Evolutionary conservation across 2,113 vertebrate species (phyloP).

Genomic region (Chitala chitala): DNA sequence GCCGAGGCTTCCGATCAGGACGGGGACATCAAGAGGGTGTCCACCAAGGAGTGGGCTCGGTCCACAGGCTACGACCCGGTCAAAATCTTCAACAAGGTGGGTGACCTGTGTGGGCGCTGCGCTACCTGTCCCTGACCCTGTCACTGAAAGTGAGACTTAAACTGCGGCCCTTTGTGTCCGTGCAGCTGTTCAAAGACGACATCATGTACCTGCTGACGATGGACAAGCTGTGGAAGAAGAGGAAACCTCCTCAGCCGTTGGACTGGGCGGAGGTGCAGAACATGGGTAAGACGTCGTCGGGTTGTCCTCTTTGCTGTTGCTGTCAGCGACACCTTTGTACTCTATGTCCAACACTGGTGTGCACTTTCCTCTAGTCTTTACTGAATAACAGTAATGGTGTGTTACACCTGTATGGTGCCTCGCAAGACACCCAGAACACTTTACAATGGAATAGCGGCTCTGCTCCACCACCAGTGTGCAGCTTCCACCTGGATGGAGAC

Average conservation of each 20-base stretch:
- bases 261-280: conserved; percentile 84
- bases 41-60: conserved; percentile 93
- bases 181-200: conserved; percentile 95
- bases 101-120: neutral
- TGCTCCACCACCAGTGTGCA: too few relatives aligned
- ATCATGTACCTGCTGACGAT: conserved; percentile 92
- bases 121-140: neutral
- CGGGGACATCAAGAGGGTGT: conserved; percentile 89
- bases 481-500: too few relatives aligned
- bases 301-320: too few relatives aligned
- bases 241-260: conserved; percentile 87
- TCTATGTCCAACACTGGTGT: too few relatives aligned
- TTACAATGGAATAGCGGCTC: too few relatives aligned
- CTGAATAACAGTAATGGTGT: too few relatives aligned
- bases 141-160: neutral
- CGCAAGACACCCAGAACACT: too few relatives aligned
- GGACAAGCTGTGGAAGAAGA: conserved; percentile 98
- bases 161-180: neutral
- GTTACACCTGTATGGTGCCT: too few relatives aligned
- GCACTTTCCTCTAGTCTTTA: too few relatives aligned
- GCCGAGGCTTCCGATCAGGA: conserved; percentile 85
- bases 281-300: conserved; percentile 59
- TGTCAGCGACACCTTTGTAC: too few relatives aligned
- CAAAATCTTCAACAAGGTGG: conserved; percentile 95
- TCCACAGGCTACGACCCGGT: conserved; percentile 86